Evolutionary conservation across 2,113 vertebrate genomes (phyloP), one percentile per base, ranked within the genome.

Genomic region (Amphilophus citrinellus): DNA sequence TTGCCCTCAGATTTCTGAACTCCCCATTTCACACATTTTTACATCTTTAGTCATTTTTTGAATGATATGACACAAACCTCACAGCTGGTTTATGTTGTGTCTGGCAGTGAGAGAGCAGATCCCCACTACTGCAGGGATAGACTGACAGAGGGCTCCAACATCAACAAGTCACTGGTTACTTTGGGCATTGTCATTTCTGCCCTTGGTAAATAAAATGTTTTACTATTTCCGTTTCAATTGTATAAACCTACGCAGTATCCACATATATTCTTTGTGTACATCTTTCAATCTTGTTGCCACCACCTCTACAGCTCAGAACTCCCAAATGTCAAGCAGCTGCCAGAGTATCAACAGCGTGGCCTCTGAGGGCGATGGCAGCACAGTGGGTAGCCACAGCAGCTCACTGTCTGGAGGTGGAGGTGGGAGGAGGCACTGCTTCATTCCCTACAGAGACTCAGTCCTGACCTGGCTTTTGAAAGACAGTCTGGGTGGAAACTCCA

Each of bases 381-480:
- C 50, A 0, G 84, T 44, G 1, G 96, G 96, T 35, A 97, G 94
- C 83, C 95, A 95, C 85, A 95, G 94, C 94, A 96, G 95, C 92
- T 96, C 94, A 7, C 80, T 95, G 27, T 96, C 96, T 3, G 88
- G 93, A 27, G 92, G 86, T 30, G 87, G 93, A 7, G 91, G 92
- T 5, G 93, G 95, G 81, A 95, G 95, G 27, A 95, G 97, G 6
- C 97, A 95, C 2, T 97, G 96, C 84, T 99, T 98, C 88, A 97
- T 99, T 86, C 98, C 98, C 0, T 99, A 99, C 93, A 96, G 98
- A 17, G 98, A 99, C 92, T 99, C 98, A 1, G 96, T 99, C 88
- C 96, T 99, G 80, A 99, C 98, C 73, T 99, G 98, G 98, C 97
- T 99, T 44, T 95, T 99, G 61, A 99, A 98, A 92, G 98, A 99